Conservation (phyloP, 2,888 invertebrate genomes). For the Empis livida region DNA sequence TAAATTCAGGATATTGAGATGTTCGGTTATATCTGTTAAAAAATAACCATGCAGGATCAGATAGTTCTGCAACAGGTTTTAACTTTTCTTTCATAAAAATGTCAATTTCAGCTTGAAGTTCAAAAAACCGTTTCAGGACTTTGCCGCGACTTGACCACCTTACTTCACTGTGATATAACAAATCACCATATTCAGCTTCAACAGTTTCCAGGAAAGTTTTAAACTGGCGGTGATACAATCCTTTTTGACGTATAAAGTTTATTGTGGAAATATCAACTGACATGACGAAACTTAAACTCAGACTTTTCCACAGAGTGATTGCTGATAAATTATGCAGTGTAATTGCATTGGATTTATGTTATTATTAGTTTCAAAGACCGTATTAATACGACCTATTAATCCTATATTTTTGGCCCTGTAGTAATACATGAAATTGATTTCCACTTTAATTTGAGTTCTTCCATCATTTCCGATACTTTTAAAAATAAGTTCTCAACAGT, state of each 20-base stretch:
- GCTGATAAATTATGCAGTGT: conserved; percentile 1
- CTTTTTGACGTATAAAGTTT: not conserved
- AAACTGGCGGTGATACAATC: conserved; percentile 1
- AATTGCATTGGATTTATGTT: not conserved
- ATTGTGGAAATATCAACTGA: not conserved
- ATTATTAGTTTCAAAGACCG: not conserved
- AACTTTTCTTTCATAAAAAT: not conserved
- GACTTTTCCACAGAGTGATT: not conserved
- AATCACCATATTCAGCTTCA: conserved; percentile 1
- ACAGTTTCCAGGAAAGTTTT: not conserved
- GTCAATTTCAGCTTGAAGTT: not conserved
- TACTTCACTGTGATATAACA: not conserved
- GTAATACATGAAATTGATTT: not conserved
- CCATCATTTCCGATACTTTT: not conserved
- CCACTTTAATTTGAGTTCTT: not conserved
- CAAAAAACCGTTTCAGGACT: not conserved
- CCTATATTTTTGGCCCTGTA: not conserved
- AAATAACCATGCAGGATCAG: not conserved
- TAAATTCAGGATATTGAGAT: not conserved
- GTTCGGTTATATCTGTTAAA: not conserved
- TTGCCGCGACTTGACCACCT: not conserved
- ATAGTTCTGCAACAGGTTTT: not conserved
- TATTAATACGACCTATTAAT: not conserved
- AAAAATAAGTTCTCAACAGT: conserved; percentile 1
- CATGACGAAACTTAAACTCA: not conserved